Conservation (phyloP, 2,888 invertebrate species). For the Trilocha varians region DNA sequence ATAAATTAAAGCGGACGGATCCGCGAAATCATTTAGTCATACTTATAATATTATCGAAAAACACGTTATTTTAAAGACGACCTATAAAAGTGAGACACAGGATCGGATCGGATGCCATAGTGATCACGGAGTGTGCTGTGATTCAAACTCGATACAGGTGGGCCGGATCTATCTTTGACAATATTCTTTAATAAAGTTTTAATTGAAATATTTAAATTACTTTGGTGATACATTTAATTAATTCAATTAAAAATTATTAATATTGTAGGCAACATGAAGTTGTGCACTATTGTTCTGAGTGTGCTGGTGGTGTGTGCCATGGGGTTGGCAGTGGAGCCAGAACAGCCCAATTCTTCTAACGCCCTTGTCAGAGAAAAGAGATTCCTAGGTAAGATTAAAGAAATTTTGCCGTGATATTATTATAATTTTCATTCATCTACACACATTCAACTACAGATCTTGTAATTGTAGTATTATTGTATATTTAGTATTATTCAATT, state of each 20-base stretch:
- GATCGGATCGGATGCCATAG: slow-evolving; percentile 41
- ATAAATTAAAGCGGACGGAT: slow-evolving; percentile 3
- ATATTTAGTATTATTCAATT: too few relatives aligned
- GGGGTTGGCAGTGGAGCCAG: slow-evolving; percentile 14
- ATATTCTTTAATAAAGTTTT: background rate
- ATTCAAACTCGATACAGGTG: slow-evolving; percentile 33
- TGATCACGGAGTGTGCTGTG: slow-evolving; percentile 37
- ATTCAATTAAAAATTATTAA: background rate
- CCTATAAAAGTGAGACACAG: slow-evolving; percentile 61
- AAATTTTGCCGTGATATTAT: too few relatives aligned
- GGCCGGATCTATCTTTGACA: slow-evolving; percentile 9
- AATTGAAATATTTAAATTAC: too few relatives aligned
- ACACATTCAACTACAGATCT: too few relatives aligned
- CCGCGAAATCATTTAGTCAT: background rate
- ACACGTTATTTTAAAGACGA: slow-evolving; percentile 33
- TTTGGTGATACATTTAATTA: too few relatives aligned
- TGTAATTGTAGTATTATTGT: too few relatives aligned
- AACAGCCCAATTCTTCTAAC: background rate
- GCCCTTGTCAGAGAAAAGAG: too few relatives aligned
- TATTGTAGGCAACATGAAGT: slow-evolving; percentile 20
- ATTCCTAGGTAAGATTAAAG: too few relatives aligned
- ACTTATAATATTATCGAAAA: background rate
- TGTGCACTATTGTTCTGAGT: slow-evolving; percentile 25
- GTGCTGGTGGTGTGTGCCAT: slow-evolving; percentile 41
- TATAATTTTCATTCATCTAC: too few relatives aligned